A percentile compares a stretch with the other conserved stretches of the same genome.
Conservation (phyloP, 2,113 vertebrate genomes). For the Rhinopomastus cyanomelas region DNA sequence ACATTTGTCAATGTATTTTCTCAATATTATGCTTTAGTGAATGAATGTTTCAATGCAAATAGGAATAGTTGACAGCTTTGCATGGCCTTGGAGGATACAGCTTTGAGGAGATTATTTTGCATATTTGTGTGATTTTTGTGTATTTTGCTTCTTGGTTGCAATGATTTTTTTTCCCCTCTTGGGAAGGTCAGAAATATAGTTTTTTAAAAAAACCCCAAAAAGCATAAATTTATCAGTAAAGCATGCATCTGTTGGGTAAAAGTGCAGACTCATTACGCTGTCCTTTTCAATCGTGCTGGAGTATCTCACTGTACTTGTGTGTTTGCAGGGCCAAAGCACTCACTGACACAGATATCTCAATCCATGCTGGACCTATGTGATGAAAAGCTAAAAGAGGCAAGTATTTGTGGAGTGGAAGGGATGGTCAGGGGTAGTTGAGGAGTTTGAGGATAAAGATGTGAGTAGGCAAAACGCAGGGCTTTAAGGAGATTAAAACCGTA, state of each 20-base stretch:
- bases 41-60: neutral
- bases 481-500: neutral
- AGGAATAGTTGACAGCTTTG: neutral
- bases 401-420: slow-evolving; percentile 4
- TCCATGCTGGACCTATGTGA: slow-evolving; percentile 96
- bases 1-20: neutral
- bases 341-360: slow-evolving; percentile 96
- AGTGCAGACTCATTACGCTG: neutral
- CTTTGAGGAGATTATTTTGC: neutral
- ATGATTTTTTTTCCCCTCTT: neutral
- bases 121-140: too few relatives aligned
- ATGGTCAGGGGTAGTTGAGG: neutral
- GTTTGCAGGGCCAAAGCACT: slow-evolving; percentile 90
- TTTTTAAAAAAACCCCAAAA: neutral
- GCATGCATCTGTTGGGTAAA: neutral
- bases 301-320: slow-evolving; percentile 2
- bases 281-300: neutral
- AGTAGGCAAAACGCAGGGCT: neutral
- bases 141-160: neutral
- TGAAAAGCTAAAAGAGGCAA: slow-evolving; percentile 94
- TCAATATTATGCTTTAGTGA: neutral
- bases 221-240: neutral
- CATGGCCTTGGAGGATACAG: neutral
- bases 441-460: neutral
- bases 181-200: neutral